Percentiles rank a stretch among this genome's conserved stretches.
Evolutionary conservation across 2,113 vertebrate species (phyloP).

Genomic region (Microcebus jonahi): DNA sequence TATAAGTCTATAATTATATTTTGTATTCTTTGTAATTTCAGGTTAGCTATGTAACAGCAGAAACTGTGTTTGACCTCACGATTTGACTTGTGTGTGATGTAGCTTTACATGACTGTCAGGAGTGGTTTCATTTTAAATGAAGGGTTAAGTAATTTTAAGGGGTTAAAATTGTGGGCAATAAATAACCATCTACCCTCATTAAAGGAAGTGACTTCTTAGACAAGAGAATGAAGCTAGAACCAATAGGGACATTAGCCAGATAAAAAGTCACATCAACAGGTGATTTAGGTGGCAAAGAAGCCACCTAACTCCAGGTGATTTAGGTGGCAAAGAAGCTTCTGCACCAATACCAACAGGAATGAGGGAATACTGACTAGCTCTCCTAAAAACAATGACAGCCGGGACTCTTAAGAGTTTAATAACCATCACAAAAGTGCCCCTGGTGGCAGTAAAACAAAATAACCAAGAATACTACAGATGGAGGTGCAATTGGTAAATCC

Average conservation of each 20-base stretch:
- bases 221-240: background rate
- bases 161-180: background rate
- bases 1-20: slow-evolving; percentile 10
- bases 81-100: background rate
- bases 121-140: background rate
- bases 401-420: background rate
- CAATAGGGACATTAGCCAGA: background rate
- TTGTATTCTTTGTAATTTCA: background rate
- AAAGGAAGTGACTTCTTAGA: background rate
- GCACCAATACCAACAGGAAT: background rate
- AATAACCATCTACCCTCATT: background rate
- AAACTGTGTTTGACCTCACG: background rate
- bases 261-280: background rate
- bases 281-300: background rate
- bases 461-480: background rate
- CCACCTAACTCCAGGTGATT: background rate
- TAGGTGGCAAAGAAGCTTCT: background rate
- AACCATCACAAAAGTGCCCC: background rate
- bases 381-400: background rate
- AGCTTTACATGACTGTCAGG: background rate
- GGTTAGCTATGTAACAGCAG: background rate
- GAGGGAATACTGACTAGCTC: background rate
- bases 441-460: background rate
- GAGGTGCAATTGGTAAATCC: background rate
- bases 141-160: background rate